Conservation (phyloP, 2,797 vertebrate species). For the Acomys russatus region DNA sequence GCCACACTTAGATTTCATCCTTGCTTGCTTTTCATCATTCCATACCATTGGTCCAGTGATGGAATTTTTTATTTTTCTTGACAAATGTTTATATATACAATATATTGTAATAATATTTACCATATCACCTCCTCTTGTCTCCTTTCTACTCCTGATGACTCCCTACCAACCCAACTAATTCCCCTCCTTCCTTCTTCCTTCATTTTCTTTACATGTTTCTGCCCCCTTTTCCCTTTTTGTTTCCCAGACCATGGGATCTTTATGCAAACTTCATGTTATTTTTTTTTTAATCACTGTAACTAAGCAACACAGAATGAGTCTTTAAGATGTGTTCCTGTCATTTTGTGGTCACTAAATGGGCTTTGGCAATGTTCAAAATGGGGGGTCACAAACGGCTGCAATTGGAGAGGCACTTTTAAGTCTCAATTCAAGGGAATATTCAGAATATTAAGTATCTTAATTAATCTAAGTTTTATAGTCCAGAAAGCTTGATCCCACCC, state of each 20-base stretch:
- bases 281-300: not conserved
- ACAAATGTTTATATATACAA: not conserved
- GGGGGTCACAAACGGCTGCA: not conserved
- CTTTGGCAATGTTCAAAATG: not conserved
- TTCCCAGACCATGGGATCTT: not conserved
- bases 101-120: not conserved
- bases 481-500: not conserved
- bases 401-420: not conserved
- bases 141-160: not conserved
- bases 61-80: not conserved
- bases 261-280: conserved; percentile 5
- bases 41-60: not conserved
- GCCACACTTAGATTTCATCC: not conserved
- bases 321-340: not conserved
- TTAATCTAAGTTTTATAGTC: conserved; percentile 40
- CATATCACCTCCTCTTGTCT: not conserved
- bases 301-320: not conserved
- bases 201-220: not conserved
- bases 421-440: not conserved
- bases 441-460: not conserved
- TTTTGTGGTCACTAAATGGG: not conserved
- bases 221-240: no score
- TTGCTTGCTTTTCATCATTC: conserved; percentile 33
- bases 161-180: not conserved
- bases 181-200: not conserved